phyloP scores from a whole-genome alignment of 1,140 invertebrate genomes.

The Drosophila kurseongensis region DNA sequence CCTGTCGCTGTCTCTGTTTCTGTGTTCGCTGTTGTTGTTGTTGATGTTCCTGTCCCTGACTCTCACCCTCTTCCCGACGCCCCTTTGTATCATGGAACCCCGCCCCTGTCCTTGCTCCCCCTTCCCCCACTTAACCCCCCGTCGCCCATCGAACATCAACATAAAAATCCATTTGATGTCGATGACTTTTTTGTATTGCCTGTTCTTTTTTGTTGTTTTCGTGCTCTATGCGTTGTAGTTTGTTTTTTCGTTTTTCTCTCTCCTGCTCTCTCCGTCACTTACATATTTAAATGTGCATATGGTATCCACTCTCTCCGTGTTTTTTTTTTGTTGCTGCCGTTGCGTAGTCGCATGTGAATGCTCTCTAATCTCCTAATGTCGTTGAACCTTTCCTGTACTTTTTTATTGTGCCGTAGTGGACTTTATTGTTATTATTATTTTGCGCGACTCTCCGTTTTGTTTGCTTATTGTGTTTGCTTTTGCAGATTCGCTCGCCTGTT shows the following conservation, averaged over 20 bases:
- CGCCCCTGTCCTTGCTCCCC: constrained; percentile 23
- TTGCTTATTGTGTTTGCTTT: constrained; percentile 52
- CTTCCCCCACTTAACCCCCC: constrained; percentile 4
- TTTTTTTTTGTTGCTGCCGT: constrained; percentile 20
- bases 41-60: constrained; percentile 20
- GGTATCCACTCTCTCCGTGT: constrained; percentile 34
- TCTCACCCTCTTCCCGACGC: constrained; percentile 1
- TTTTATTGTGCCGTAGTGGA: constrained; percentile 63
- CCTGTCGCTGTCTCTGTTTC: constrained; percentile 55
- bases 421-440: constrained; percentile 77
- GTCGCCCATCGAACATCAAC: constrained; percentile 45
- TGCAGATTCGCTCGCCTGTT: constrained; percentile 38
- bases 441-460: constrained; percentile 52
- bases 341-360: constrained; percentile 54
- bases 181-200: constrained; percentile 69
- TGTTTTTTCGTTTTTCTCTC: constrained; percentile 41
- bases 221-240: constrained; percentile 51
- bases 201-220: constrained; percentile 26
- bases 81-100: constrained; percentile 10
- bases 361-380: constrained; percentile 78
- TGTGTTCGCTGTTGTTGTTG: constrained; percentile 9
- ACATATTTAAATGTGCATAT: constrained; percentile 73
- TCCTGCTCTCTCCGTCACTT: constrained; percentile 17
- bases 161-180: constrained; percentile 76
- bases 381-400: constrained; percentile 65